Base-by-base conservation (phyloP, 2,888 invertebrate species). In the Drosophila emarginata region DNA sequence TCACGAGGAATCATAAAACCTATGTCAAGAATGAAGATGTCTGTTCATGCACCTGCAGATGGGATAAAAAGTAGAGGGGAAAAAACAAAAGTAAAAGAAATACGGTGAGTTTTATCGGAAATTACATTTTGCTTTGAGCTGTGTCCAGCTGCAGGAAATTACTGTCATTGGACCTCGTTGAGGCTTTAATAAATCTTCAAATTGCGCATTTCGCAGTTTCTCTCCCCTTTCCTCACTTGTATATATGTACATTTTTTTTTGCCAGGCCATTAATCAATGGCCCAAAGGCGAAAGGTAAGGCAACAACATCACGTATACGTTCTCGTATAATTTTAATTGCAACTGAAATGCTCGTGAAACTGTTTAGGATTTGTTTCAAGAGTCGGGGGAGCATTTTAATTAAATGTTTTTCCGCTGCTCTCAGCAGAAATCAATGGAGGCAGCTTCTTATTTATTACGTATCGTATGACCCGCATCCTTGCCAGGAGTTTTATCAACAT, bases 71-170 rank as follows among this genome's bases (percentile, higher is more conserved):
- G 58, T 53, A 39, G 36, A 28, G 18, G 12, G 4, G 12, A 21
- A 45, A 45, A 45, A 45, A 18, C 7, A 45, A 15, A 21, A 45
- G 28, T 23, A 4, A 11, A 12, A 45, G n/a, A n/a, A 51, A 14
- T 72, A 51, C 64, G 61, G 36, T 52, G 65, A 54, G 59, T 50
- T 80, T 69, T 63, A 85, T 73, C 87, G 88, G 86, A 83, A 82
- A 83, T 83, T 86, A 83, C 83, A 83, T 87, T 87, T 76, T 59
- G 63, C 74, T 87, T 86, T 83, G 87, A 85, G 73, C 72, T 2
- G 26, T 54, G 64, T 57, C 64, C 56, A 67, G 51, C 63, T 56
- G 36, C 82, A 87, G 81, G 81, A 82, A 85, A 85, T 82, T 85
- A 79, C 71, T 73, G 73, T 68, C 81, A 75, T 79, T 75, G 32